Evolutionary conservation across 1,140 invertebrate genomes (phyloP), one percentile per base, ranked within the genome.

Genomic region (Chironomus tepperi): DNA sequence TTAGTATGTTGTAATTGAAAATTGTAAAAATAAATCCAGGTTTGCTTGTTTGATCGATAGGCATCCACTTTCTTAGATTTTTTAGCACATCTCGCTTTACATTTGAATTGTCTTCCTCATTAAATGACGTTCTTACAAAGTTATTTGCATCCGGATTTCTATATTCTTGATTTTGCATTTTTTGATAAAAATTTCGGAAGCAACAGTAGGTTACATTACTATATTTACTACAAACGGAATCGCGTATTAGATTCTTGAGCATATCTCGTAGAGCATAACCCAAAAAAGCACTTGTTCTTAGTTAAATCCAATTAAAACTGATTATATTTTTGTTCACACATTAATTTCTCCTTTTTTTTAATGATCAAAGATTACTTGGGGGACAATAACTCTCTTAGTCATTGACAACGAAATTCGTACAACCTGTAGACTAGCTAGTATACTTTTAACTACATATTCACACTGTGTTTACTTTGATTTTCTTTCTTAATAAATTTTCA

Each of bases 1-100:
- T 90, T 43, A 98, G 82, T 43, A 98, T 89, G 83, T 98, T 98
- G 80, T 96, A 98, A 21, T 21, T 70, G 9, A 70, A 18, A 21
- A 70, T 16, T 5, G 16, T 70, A 6, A 70, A 70, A 0, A 19
- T 18, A 18, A 70, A 70, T 70, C 65, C 65, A 5, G 16, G 16
- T 21, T 70, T 21, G 3, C 3, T 18, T 9, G 65, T 19, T 70
- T 18, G 19, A 21, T 21, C 19, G 9, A 70, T 16, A 19, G 65
- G 65, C 0, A 70, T 10, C 65, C 65, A 70, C 18, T 70, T 70
- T 18, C 65, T 18, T 3, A 70, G 2, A 19, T 70, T 19, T 2
- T 10, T 70, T 7, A 70, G 7, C 18, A 21, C 16, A 70, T 70
- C 18, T 7, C 16, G 16, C n/a, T 70, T 3, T 19, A 57, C 47